Conservation (phyloP, 2,888 invertebrate genomes). For the Alcis repandata region DNA sequence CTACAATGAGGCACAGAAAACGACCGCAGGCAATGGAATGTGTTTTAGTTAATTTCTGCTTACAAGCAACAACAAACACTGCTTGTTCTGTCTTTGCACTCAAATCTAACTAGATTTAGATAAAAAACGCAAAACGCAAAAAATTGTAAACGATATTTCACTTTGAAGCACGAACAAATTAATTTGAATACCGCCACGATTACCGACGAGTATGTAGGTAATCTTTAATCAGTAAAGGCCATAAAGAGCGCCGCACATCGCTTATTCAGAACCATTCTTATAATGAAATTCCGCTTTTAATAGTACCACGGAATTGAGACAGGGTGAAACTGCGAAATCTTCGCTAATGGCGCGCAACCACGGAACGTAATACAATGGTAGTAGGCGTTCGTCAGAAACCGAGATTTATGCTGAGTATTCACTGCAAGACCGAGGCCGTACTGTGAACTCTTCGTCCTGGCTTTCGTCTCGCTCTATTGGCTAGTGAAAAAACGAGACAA, state of each 20-base stretch:
- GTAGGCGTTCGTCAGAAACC: slow-evolving; percentile 54
- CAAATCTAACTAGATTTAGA: too few species aligned
- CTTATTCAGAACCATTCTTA: slow-evolving; percentile 75
- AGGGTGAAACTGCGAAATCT: slow-evolving; percentile 75
- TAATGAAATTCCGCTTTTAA: slow-evolving; percentile 79
- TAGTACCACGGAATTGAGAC: slow-evolving; percentile 72
- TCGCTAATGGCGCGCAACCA: slow-evolving; percentile 75
- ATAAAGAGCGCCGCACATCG: slow-evolving; percentile 65
- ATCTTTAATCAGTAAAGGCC: slow-evolving; percentile 67
- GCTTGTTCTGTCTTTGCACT: too few species aligned
- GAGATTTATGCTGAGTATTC: slow-evolving; percentile 30
- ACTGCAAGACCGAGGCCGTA: background rate
- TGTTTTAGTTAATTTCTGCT: too few species aligned
- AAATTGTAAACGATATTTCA: too few species aligned
- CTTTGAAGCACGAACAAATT: slow-evolving; percentile 59
- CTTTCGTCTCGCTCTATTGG: too few species aligned
- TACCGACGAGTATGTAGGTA: slow-evolving; percentile 51
- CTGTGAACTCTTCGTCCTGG: too few species aligned
- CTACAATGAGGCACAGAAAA: too few species aligned
- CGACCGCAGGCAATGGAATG: too few species aligned
- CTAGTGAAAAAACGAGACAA: too few species aligned
- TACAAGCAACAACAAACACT: too few species aligned
- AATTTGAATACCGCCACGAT: slow-evolving; percentile 63
- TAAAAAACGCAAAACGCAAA: too few species aligned
- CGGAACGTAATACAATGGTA: slow-evolving; percentile 64